Evolutionary conservation across 2,888 invertebrate species (phyloP).

Genomic region (Andrena marginata): DNA sequence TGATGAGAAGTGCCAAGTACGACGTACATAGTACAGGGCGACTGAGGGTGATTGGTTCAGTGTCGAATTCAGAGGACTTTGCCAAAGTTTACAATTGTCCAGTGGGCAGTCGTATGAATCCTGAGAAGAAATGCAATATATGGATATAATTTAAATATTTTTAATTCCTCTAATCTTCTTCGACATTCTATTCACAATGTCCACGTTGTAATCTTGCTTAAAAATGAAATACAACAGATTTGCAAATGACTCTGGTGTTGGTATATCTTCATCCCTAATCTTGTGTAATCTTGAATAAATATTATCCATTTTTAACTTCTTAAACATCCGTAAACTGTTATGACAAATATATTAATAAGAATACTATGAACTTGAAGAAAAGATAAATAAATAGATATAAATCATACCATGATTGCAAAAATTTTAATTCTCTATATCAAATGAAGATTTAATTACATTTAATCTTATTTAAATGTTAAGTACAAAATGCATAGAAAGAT

Average conservation of each 20-base stretch:
- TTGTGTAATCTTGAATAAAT: no score
- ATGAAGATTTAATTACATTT: no score
- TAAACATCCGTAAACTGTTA: not conserved
- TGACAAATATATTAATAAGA: not conserved
- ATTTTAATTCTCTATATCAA: no score
- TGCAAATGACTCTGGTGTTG: not conserved
- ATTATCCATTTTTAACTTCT: no score
- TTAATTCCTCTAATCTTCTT: not conserved
- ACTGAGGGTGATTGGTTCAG: constrained; percentile 53
- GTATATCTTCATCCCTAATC: not conserved
- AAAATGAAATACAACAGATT: constrained; percentile 1
- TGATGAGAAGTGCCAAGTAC: accelerated
- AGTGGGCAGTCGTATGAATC: constrained; percentile 64
- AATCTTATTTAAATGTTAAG: no score
- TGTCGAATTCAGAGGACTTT: constrained; percentile 59
- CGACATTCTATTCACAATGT: not conserved
- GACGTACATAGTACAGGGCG: constrained; percentile 49
- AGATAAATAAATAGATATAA: not conserved
- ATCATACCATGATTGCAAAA: no score
- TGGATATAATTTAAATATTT: constrained; percentile 41
- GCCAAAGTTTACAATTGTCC: constrained; percentile 64
- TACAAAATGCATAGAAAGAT: no score
- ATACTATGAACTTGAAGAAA: not conserved
- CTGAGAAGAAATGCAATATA: constrained; percentile 61
- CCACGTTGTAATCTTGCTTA: not conserved